Evolutionary conservation across 2,888 invertebrate species (phyloP), one percentile per base, ranked within the genome.

Genomic region (Oeneis ivallda): DNA sequence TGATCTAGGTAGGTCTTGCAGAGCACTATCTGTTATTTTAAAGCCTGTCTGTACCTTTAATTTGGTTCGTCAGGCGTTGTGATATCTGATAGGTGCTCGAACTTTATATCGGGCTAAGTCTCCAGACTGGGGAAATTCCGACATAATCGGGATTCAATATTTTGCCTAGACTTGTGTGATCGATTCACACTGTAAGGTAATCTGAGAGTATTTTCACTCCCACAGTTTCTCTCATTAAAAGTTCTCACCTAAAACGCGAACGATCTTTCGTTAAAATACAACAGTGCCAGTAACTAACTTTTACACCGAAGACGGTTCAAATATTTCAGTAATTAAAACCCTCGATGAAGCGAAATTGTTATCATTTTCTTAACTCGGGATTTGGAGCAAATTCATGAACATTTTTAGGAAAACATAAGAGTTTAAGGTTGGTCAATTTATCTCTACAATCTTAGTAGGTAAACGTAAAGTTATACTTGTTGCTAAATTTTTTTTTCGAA

Each of bases 171-270:
- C 6, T 26, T 8, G 6, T 32, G 6, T 13, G 50, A 49, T 49
- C 19, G 49, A 52, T 52, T 15, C 17, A 10, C 15, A 10, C 10
- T 10, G 17, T 39, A 15, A 37, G 53, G 34, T 53, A 53, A 34
- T 34, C 52, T 15, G 9, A 53, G 72, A 68, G 69, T 85, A 85
- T 87, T 88, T 87, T 81, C 80, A 84, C 83, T 83, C 83, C 81
- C 79, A 84, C 85, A 84, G 86, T 87, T 77, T 62, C 58, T 62
- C 59, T 59, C 47, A 59, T 59, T 59, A 59, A 47, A 59, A 59
- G 59, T 59, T 59, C 43, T 47, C 45, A 34, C 32, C 17, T 59
- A 45, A 47, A 59, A 34, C 11, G 19, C 57, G 15, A 50, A 19
- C 56, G 47, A 49, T 39, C 45, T 57, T 63, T 15, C 34, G 19